A percentile compares a stretch with the other conserved stretches of the same genome.
Conservation (phyloP, 2,888 invertebrate genomes). For the Hemistola chrysoprasaria region DNA sequence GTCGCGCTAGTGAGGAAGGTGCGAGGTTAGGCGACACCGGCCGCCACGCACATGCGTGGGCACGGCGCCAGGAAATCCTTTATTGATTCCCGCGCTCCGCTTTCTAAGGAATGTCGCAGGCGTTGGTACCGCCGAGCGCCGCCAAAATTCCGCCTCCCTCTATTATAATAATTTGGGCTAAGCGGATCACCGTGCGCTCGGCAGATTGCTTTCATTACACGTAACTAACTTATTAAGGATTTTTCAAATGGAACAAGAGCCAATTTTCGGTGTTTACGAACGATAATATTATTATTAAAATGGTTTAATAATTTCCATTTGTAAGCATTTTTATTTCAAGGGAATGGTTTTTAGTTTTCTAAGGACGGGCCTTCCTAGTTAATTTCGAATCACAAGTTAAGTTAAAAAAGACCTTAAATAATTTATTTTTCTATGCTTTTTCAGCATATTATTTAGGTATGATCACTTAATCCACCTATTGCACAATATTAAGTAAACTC, state of each 20-base stretch:
- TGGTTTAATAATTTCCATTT: constrained; percentile 8
- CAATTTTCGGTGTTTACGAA: constrained; percentile 29
- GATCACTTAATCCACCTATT: too few species aligned
- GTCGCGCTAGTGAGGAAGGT: constrained; percentile 23
- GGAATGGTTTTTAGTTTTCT: too few species aligned
- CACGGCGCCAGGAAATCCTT: constrained; percentile 81
- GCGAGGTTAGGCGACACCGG: constrained; percentile 37
- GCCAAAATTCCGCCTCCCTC: constrained; percentile 60
- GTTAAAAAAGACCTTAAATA: too few species aligned
- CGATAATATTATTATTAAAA: constrained; percentile 22
- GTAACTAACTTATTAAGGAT: constrained; percentile 40
- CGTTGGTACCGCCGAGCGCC: constrained; percentile 74
- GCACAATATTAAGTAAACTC: too few species aligned
- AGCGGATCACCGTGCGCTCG: constrained; percentile 59
- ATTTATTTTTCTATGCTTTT: too few species aligned
- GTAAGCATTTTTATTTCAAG: not conserved
- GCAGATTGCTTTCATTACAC: constrained; percentile 52
- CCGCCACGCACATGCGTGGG: constrained; percentile 80
- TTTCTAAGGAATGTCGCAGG: constrained; percentile 78
- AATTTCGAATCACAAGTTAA: too few species aligned
- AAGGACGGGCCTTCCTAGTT: too few species aligned
- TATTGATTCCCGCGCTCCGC: constrained; percentile 81
- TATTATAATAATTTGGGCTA: constrained; percentile 67
- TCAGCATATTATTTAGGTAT: too few species aligned
- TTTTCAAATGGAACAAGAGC: constrained; percentile 31